These are phyloP conservation scores for Geopemphigus sp. DNA, from an alignment of 1,140 invertebrate species.

Conservation along the genomic window DNA sequence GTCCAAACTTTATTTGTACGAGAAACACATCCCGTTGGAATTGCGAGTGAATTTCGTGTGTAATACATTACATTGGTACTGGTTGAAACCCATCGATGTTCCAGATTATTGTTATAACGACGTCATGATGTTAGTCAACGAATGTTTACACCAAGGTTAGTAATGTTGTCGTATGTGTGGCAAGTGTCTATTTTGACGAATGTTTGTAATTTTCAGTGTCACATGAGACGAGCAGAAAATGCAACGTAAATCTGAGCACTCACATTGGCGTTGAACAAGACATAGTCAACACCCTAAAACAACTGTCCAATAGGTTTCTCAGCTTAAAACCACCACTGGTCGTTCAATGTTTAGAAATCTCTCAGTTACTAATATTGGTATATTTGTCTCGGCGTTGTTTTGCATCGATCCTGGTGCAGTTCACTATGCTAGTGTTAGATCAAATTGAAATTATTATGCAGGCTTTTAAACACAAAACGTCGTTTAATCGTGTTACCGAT, in stretches of 20 bases:
- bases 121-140: conserved; percentile 10
- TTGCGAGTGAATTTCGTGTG: conserved; percentile 13
- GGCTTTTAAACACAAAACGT: conserved; percentile 22
- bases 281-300: conserved; percentile 13
- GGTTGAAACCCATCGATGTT: conserved; percentile 23
- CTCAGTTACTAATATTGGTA: conserved; percentile 18
- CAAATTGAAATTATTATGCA: background rate
- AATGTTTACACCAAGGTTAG: conserved; percentile 21
- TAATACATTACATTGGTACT: conserved; percentile 38
- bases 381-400: conserved; percentile 12
- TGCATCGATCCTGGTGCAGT: background rate
- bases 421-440: conserved; percentile 12
- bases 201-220: conserved; percentile 32
- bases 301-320: conserved; percentile 5
- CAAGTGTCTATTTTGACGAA: too few species aligned
- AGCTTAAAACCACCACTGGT: conserved; percentile 27
- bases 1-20: conserved; percentile 36
- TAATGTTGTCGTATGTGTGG: too few species aligned
- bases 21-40: conserved; percentile 25
- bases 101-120: conserved; percentile 28
- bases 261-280: conserved; percentile 12
- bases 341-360: conserved; percentile 36
- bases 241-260: conserved; percentile 4
- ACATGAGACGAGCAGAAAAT: background rate
- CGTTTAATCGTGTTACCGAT: background rate